Evolutionary conservation across 2,888 invertebrate genomes (phyloP), one percentile per base, ranked within the genome.

Genomic region (Tuberolachnus salignus): DNA sequence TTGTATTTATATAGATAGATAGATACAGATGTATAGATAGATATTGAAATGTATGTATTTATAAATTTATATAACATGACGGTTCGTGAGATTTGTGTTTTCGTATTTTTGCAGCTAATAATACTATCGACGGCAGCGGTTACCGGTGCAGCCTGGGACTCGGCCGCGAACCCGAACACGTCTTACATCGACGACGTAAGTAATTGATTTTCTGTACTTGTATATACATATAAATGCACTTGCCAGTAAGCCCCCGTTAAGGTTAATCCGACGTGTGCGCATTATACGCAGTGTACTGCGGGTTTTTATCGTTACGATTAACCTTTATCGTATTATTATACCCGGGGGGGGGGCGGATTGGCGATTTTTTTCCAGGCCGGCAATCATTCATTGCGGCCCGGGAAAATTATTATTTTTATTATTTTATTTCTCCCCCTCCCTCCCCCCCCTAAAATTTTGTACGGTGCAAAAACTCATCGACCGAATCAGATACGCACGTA

Each of bases 111-210:
- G 21, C 67, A 78, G 67, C 34, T 78, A 34, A 49, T 49, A 57
- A 49, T 49, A 57, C 59, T 67, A 16, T 61, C 26, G 23, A 53
- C 53, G 34, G 34, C 1, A 21, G 34, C 46, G 59, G 72, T 61
- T 49, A 26, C 19, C 16, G n/a, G n/a, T n/a, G n/a, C n/a, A n/a
- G 67, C 59, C 19, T 78, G 75, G 75, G 16, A 51, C 55, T 69
- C 67, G 11, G 59, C 3, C 6, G 34, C 55, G 3, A 67, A 49
- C 49, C 19, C 42, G n/a, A 74, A 64, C 53, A 53, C 75, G 11
- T 67, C 75, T 59, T 67, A 67, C 49, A 67, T 49, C 21, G 75
- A 78, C 19, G 75, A 78, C 57, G 75, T 78, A 78, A 78, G 75
- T 78, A 64, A 55, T 55, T 71, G 34, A 73, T 61, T 67, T 51